phyloP scores from a whole-genome alignment of 2,888 invertebrate species.

The Leptinotarsa haldemani region DNA sequence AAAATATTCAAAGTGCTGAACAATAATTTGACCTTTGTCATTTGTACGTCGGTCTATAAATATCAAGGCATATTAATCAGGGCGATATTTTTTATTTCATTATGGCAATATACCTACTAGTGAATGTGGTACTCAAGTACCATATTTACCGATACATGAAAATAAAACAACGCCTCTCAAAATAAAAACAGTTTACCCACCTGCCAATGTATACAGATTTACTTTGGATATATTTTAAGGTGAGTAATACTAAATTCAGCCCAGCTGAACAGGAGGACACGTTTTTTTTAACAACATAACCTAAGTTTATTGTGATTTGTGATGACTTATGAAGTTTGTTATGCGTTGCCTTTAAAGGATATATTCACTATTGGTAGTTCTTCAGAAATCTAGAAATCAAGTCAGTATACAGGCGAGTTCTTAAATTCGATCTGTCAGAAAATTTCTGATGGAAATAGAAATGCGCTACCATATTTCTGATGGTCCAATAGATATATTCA shows the following conservation, averaged over 20 bases:
- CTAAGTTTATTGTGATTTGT: constrained; percentile 11
- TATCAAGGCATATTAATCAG: no score
- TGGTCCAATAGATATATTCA: no score
- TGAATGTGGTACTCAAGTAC: not conserved
- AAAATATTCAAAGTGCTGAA: not conserved
- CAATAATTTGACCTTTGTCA: not conserved
- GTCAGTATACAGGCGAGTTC: no score
- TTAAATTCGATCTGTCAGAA: no score
- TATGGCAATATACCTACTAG: no score
- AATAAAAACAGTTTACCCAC: constrained; percentile 19
- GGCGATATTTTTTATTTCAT: not conserved
- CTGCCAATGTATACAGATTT: constrained; percentile 24
- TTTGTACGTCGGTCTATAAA: not conserved
- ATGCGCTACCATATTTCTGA: no score
- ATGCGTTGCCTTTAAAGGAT: no score
- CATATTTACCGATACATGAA: constrained; percentile 9
- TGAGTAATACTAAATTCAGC: constrained; percentile 28
- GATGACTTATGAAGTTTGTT: no score
- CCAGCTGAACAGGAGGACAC: constrained; percentile 28
- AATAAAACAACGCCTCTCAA: constrained; percentile 2
- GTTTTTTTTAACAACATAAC: constrained; percentile 27
- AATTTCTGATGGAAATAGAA: no score
- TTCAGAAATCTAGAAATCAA: no score
- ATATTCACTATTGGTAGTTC: no score
- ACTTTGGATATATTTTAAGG: not conserved